phyloP scores from a whole-genome alignment of 2,113 vertebrate genomes.

The Coturnix japonica region DNA sequence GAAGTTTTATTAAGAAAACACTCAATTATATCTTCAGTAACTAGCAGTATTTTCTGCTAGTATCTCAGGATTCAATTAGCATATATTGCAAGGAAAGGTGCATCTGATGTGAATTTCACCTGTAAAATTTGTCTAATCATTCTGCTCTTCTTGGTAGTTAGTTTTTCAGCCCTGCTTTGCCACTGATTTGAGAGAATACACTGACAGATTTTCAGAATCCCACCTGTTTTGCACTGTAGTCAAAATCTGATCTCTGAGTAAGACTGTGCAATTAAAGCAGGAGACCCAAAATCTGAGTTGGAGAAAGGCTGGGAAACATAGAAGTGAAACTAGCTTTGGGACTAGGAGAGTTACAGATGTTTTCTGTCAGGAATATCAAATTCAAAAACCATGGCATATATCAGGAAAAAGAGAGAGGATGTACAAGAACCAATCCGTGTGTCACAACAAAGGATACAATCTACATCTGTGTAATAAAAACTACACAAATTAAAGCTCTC shows the following conservation, averaged over 20 bases:
- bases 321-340: neutral
- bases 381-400: neutral
- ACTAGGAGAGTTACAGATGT: neutral
- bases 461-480: neutral
- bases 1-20: neutral
- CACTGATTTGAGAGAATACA: neutral
- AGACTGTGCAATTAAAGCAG: neutral
- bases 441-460: neutral
- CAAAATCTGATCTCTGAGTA: neutral
- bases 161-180: neutral
- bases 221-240: neutral
- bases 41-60: neutral
- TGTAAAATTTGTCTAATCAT: neutral
- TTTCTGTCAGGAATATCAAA: neutral
- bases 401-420: neutral
- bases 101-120: neutral
- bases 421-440: neutral
- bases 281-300: neutral
- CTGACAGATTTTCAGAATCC: neutral
- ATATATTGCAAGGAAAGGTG: neutral
- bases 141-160: neutral
- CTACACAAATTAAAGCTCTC: neutral
- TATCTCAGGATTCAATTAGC: neutral
- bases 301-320: neutral
- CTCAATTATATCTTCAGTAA: neutral